Evolutionary conservation across 2,797 vertebrate species (phyloP).

Genomic region (Lagorchestes hirsutus): DNA sequence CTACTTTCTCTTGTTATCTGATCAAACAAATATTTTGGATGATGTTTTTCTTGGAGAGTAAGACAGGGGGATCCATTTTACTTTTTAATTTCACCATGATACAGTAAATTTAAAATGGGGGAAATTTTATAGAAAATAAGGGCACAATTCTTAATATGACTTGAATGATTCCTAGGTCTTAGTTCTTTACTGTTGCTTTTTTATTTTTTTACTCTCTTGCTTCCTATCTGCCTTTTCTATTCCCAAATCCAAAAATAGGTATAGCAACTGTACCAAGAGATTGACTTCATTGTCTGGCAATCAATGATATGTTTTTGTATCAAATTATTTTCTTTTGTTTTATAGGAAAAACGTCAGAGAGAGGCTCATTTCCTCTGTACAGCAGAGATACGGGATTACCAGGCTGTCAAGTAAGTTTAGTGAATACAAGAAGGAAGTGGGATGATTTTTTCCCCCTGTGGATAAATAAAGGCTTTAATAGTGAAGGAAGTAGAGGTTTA

Average conservation of each 20-base stretch:
- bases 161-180: conserved; percentile 7
- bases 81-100: neutral
- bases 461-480: conserved; percentile 25
- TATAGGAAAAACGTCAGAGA: conserved; percentile 88
- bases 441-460: conserved; percentile 33
- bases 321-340: conserved; percentile 77
- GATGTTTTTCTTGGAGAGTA: neutral
- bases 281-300: conserved; percentile 35
- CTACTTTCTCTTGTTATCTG: neutral
- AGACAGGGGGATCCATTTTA: neutral
- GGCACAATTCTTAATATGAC: conserved; percentile 8
- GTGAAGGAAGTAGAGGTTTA: conserved; percentile 42
- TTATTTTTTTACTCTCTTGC: conserved; percentile 36
- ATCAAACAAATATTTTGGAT: neutral
- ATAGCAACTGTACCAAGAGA: conserved; percentile 5
- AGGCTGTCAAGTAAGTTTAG: conserved; percentile 92
- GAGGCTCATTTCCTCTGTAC: conserved; percentile 88
- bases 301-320: conserved; percentile 66
- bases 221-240: conserved; percentile 49
- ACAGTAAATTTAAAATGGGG: neutral
- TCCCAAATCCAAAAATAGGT: conserved; percentile 39
- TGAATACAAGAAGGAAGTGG: conserved; percentile 44
- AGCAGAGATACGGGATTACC: conserved; percentile 92
- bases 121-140: conserved; percentile 27
- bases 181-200: neutral